Evolutionary conservation across 2,797 vertebrate genomes (phyloP).

Genomic region (Telmatherina bonti): DNA sequence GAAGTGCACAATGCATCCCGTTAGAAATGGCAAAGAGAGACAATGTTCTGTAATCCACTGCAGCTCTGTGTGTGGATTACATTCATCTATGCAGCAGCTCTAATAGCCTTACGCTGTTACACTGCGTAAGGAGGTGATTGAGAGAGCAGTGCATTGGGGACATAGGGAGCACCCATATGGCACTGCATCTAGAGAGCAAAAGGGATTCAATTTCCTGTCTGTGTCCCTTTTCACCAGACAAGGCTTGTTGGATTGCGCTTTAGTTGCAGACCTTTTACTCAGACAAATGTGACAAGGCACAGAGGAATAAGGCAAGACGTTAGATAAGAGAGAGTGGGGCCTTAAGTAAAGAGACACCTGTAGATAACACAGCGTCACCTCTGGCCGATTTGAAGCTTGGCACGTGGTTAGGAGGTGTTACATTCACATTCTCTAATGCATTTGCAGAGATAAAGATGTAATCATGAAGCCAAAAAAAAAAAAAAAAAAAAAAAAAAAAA

Average conservation of each 20-base stretch:
- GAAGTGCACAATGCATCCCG: constrained; percentile 51
- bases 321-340: constrained; percentile 6
- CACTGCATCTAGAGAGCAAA: constrained; percentile 37
- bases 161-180: constrained; percentile 42
- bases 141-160: constrained; percentile 36
- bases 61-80: constrained; percentile 51
- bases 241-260: constrained; percentile 21
- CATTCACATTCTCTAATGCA: constrained; percentile 3
- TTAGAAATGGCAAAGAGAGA: constrained; percentile 46
- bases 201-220: constrained; percentile 72
- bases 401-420: not conserved
- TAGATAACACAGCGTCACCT: not conserved
- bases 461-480: not conserved
- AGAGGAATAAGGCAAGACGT: constrained; percentile 1
- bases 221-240: constrained; percentile 51
- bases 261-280: constrained; percentile 47
- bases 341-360: constrained; percentile 25
- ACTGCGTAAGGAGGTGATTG: constrained; percentile 48
- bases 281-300: constrained; percentile 23
- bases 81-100: constrained; percentile 45
- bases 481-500: not conserved
- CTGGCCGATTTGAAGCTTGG: constrained; percentile 3
- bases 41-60: constrained; percentile 44
- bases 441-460: not conserved
- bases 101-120: constrained; percentile 66